These are phyloP conservation scores for Sthenelais limicola DNA, from an alignment of 2,888 invertebrate species.

Conservation along the genomic window DNA sequence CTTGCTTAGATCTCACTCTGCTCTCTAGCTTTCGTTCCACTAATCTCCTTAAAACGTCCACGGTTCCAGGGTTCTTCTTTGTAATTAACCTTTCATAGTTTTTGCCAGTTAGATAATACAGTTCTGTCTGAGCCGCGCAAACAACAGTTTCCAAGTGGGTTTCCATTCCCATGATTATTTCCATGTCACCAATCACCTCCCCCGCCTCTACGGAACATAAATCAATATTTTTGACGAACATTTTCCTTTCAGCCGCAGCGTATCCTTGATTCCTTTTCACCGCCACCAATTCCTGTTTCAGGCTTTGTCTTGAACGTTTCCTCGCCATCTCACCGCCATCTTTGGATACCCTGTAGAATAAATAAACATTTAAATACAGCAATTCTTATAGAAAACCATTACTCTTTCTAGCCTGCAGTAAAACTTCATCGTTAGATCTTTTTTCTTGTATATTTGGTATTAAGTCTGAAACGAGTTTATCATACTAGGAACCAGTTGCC, in stretches of 20 bases:
- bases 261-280: slow-evolving; percentile 65
- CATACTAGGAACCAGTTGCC: too few species aligned
- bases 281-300: slow-evolving; percentile 50
- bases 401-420: too few species aligned
- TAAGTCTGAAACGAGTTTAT: too few species aligned
- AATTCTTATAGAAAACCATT: too few species aligned
- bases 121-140: slow-evolving; percentile 63
- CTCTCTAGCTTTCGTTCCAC: slow-evolving; percentile 60
- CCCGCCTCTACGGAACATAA: slow-evolving; percentile 62
- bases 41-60: slow-evolving; percentile 58
- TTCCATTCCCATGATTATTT: slow-evolving; percentile 53
- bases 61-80: slow-evolving; percentile 58
- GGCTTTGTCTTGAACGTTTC: neutral
- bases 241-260: slow-evolving; percentile 63
- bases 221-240: slow-evolving; percentile 57
- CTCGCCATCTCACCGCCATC: neutral
- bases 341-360: neutral
- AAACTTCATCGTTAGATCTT: too few species aligned
- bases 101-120: slow-evolving; percentile 66
- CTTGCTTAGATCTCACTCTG: slow-evolving; percentile 57
- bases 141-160: slow-evolving; percentile 66
- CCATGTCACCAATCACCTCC: slow-evolving; percentile 65
- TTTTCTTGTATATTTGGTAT: too few species aligned
- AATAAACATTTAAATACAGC: too few species aligned
- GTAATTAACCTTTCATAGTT: slow-evolving; percentile 67